Percentiles rank a stretch among this genome's conserved stretches.
Evolutionary conservation across 2,797 vertebrate species (phyloP).

Genomic region (Coilia nasus): DNA sequence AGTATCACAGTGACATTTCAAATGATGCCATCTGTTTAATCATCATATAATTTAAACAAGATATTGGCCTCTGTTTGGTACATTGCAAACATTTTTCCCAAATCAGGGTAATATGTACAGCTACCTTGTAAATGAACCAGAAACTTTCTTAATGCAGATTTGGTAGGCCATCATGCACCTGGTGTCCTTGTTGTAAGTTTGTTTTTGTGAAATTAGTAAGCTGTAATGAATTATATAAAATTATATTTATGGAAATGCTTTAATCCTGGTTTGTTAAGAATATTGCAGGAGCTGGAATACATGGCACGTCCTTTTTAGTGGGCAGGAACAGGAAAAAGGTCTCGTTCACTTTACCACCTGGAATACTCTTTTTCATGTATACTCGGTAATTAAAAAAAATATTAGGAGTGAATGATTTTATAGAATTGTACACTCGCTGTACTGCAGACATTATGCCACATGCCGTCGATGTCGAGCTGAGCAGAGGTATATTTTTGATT

Average conservation of each 20-base stretch:
- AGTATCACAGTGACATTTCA: neutral
- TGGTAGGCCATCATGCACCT: neutral
- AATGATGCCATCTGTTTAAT: neutral
- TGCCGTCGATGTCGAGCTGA: neutral
- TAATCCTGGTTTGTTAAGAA: neutral
- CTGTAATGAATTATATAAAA: neutral
- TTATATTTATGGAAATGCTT: constrained; percentile 6
- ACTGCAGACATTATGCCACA: neutral
- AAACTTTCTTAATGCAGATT: neutral
- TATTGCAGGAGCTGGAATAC: neutral
- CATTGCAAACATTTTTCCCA: neutral
- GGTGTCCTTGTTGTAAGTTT: neutral
- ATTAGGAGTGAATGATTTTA: neutral
- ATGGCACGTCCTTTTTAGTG: neutral
- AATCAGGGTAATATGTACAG: neutral
- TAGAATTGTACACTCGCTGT: neutral
- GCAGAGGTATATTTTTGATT: neutral
- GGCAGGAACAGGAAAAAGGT: neutral
- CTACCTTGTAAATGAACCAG: neutral
- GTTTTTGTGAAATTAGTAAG: neutral
- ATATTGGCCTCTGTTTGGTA: neutral
- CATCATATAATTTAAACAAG: too few relatives aligned
- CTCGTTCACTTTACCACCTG: neutral
- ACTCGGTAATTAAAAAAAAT: neutral
- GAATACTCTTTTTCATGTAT: constrained; percentile 5